Conservation (phyloP, 2,888 invertebrate species). For the Eupsilia transversa region DNA sequence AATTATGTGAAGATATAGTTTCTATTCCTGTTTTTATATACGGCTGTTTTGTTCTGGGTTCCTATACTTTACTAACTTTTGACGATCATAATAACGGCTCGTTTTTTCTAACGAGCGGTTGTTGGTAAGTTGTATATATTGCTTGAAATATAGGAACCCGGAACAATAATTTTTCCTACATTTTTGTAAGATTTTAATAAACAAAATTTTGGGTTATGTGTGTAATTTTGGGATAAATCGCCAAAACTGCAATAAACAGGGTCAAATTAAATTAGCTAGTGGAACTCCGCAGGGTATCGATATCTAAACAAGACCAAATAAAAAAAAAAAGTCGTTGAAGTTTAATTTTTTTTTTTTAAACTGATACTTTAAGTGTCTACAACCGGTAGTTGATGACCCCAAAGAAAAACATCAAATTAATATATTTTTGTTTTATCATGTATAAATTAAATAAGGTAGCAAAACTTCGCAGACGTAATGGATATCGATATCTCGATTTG, state of each 20-base stretch:
- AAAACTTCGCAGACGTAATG: too few species aligned
- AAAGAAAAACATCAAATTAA: too few species aligned
- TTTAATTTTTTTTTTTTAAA: too few species aligned
- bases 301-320: too few species aligned
- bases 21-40: conserved; percentile 10
- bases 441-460: too few species aligned
- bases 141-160: background rate
- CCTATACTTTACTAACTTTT: background rate
- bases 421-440: too few species aligned
- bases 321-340: too few species aligned
- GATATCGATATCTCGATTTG: too few species aligned
- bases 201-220: conserved; percentile 7
- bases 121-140: background rate
- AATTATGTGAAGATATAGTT: background rate
- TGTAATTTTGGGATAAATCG: conserved; percentile 15
- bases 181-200: conserved; percentile 8
- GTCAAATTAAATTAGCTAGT: too few species aligned
- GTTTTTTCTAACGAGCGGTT: background rate
- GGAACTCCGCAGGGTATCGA: too few species aligned
- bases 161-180: background rate
- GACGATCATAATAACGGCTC: background rate
- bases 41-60: background rate
- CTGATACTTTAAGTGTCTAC: too few species aligned
- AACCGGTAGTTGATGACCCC: too few species aligned
- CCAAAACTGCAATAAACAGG: background rate